A percentile compares a stretch with the other conserved stretches of the same genome.
Evolutionary conservation across 2,113 vertebrate genomes (phyloP).

Genomic region (Mormyrus lacerda): DNA sequence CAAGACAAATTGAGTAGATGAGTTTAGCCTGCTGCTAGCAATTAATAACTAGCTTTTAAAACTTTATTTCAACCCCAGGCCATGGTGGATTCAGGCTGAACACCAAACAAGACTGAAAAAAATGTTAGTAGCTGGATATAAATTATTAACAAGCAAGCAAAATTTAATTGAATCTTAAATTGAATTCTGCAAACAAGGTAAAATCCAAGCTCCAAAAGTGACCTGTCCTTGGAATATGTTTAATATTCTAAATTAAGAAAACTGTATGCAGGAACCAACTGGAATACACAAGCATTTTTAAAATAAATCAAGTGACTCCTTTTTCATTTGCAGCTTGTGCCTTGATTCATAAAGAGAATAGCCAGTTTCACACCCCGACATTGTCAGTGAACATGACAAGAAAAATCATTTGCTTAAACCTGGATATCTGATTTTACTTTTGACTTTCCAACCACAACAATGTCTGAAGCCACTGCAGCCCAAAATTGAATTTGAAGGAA

Average conservation of each 20-base stretch:
- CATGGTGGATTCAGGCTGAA: not conserved
- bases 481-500: conserved; percentile 32
- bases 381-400: conserved; percentile 25
- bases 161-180: conserved; percentile 3
- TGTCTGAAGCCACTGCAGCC: not conserved
- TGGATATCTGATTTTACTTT: not conserved
- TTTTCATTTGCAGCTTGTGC: not conserved
- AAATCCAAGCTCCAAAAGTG: not conserved
- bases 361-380: not conserved
- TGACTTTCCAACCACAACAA: conserved; percentile 16
- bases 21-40: not conserved
- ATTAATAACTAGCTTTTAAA: not conserved
- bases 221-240: not conserved
- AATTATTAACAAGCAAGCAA: not conserved
- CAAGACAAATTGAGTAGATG: not conserved
- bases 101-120: not conserved
- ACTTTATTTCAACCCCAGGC: not conserved
- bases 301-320: not conserved
- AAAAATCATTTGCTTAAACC: conserved; percentile 30
- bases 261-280: not conserved
- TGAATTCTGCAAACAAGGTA: not conserved
- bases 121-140: not conserved
- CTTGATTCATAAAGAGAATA: not conserved
- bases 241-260: not conserved
- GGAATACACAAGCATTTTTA: not conserved